Conservation (phyloP, 2,888 invertebrate species). For the Perithous albicinctus region DNA sequence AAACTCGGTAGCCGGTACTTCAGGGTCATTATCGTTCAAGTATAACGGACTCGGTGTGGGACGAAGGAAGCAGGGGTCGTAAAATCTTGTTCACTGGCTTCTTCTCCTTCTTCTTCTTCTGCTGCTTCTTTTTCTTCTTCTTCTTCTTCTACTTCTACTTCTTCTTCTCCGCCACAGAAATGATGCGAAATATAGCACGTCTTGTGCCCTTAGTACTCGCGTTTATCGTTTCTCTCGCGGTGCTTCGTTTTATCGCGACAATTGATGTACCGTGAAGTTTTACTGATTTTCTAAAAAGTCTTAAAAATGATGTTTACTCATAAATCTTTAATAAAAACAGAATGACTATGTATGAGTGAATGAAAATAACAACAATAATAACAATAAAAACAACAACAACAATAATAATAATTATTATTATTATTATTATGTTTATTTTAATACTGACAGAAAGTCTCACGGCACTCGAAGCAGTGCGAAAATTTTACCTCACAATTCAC, state of each 20-base stretch:
- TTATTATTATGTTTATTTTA: no score
- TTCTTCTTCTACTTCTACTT: constrained; percentile 29
- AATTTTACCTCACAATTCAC: constrained; percentile 59
- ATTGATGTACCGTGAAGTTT: constrained; percentile 39
- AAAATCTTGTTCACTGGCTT: constrained; percentile 61
- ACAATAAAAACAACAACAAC: neutral
- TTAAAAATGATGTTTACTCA: constrained; percentile 1
- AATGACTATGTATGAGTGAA: neutral
- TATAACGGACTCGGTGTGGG: constrained; percentile 62
- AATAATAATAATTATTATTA: no score
- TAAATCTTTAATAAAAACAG: constrained; percentile 8
- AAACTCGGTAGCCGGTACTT: constrained; percentile 70
- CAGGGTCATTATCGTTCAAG: constrained; percentile 68
- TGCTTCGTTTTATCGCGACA: constrained; percentile 41
- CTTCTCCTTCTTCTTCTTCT: constrained; percentile 46
- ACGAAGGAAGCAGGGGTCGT: constrained; percentile 54
- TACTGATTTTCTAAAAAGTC: neutral
- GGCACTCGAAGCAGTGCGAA: constrained; percentile 45
- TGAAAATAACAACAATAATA: neutral
- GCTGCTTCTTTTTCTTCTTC: no score
- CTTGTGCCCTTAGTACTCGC: constrained; percentile 25
- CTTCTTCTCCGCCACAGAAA: constrained; percentile 5
- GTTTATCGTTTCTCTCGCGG: constrained; percentile 38
- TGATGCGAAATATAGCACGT: neutral
- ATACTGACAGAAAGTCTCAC: constrained; percentile 27